phyloP scores from a whole-genome alignment of 2,113 vertebrate genomes.

The Brachirus orientalis region DNA sequence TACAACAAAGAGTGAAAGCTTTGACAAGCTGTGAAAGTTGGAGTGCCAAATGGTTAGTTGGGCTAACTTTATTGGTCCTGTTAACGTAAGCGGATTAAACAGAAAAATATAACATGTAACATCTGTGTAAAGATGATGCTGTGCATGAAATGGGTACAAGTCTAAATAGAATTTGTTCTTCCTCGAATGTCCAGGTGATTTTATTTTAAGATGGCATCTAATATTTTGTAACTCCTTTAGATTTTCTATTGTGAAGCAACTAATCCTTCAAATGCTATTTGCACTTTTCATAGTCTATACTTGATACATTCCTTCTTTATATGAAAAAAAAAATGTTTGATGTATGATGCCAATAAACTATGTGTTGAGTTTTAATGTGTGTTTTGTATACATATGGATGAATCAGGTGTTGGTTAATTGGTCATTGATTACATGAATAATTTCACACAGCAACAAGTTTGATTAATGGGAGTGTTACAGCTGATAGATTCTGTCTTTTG shows the following conservation, averaged over 20 bases:
- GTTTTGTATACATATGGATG: neutral
- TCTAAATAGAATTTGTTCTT: conserved; percentile 85
- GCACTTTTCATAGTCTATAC: conserved; percentile 99
- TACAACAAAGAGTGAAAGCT: conserved; percentile 62
- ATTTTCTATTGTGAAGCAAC: conserved; percentile 96
- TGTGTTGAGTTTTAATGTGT: conserved; percentile 74
- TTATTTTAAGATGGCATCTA: conserved; percentile 83
- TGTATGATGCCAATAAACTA: conserved; percentile 92
- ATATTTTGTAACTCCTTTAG: conserved; percentile 92
- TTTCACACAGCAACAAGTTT: too few species aligned
- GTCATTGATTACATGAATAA: neutral
- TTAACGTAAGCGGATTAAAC: conserved; percentile 68
- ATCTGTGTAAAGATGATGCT: conserved; percentile 78
- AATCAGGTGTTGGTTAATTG: neutral
- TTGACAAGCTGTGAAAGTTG: conserved; percentile 73
- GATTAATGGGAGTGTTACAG: too few species aligned
- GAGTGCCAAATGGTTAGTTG: conserved; percentile 78
- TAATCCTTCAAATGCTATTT: conserved; percentile 99
- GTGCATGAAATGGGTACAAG: conserved; percentile 83
- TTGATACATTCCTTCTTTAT: conserved; percentile 99
- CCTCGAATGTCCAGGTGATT: conserved; percentile 75
- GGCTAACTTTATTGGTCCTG: conserved; percentile 73
- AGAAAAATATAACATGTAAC: conserved; percentile 73
- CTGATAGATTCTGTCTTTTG: too few species aligned
- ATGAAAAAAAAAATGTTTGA: conserved; percentile 89